Conservation (phyloP, 2,888 invertebrate genomes). For the Ormyrus pomaceus region DNA sequence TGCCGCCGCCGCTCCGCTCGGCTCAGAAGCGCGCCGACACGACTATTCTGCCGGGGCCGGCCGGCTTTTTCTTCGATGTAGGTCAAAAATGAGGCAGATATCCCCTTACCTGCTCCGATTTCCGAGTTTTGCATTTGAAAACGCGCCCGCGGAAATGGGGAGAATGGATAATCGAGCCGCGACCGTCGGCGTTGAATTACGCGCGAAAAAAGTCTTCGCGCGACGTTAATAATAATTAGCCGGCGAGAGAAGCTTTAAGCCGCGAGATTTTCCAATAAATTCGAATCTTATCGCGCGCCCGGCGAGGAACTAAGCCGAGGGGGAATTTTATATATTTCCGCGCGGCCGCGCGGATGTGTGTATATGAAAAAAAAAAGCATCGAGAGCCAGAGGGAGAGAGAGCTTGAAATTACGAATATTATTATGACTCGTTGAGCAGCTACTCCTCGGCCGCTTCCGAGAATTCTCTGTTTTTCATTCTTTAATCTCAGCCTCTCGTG, state of each 20-base stretch:
- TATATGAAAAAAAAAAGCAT: neutral
- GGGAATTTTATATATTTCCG: constrained; percentile 51
- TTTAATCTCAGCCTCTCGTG: constrained; percentile 75
- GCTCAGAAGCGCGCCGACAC: too few species aligned
- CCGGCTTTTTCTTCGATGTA: too few species aligned
- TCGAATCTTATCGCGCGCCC: constrained; percentile 28
- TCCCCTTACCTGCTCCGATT: too few species aligned
- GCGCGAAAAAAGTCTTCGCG: neutral
- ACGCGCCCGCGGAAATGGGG: neutral
- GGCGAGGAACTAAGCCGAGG: neutral
- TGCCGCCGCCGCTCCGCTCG: too few species aligned
- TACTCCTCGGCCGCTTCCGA: constrained; percentile 65
- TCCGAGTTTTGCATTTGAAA: too few species aligned
- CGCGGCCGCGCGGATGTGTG: neutral
- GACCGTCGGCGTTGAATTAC: neutral
- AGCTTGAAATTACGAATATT: constrained; percentile 74
- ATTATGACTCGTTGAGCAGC: constrained; percentile 59
- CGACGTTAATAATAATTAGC: neutral
- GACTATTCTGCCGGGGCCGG: too few species aligned
- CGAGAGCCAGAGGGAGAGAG: constrained; percentile 45
- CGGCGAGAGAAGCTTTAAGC: neutral
- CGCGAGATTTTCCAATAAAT: constrained; percentile 26
- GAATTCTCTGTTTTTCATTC: constrained; percentile 75
- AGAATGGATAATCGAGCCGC: constrained; percentile 21
- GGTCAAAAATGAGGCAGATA: too few species aligned